Evolutionary conservation across 2,113 vertebrate species (phyloP), one percentile per base, ranked within the genome.

Genomic region (Cathartes aura): DNA sequence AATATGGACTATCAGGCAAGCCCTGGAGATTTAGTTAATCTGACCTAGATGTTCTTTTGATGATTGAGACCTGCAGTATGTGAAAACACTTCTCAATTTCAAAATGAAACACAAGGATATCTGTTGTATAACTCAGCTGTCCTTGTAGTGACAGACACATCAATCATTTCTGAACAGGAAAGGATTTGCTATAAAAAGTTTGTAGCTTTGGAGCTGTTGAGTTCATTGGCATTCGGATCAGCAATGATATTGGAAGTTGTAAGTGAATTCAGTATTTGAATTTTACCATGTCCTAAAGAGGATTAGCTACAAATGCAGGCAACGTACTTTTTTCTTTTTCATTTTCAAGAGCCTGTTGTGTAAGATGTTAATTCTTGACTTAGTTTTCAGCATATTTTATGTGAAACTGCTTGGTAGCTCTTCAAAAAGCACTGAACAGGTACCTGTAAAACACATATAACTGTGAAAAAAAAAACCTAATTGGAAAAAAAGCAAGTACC

Each of bases 1-100:
- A 98, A 98, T 97, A 91, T 97, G 95, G 96, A 98, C 97, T 97
- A 87, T 98, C 96, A 95, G 94, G 93, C 96, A 98, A 98, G 96
- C 97, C 87, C 94, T 95, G 95, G 98, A 98, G 98, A 98, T 99
- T 99, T 98, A 97, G 97, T 98, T 98, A 98, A 99, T 98, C 98
- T 99, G 99, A 99, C 98, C 98, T 98, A 98, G 98, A 99, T 99
- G 98, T 99, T 98, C 98, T 98, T 99, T 99, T 99, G 97, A 98
- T 98, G 98, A 98, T 99, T 98, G 98, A 99, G 98, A 98, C 93
- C 94, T 91, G 85, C 89, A 97, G 94, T 98, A 98, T 98, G 94
- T 97, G 97, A 97, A 98, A 98, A 98, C 94, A 97, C 95, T 97
- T 98, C 97, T 98, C 98, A 97, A 97, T 98, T 98, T 98, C 98